Evolutionary conservation across 2,888 invertebrate species (phyloP).

Genomic region (Chironomus tentans): DNA sequence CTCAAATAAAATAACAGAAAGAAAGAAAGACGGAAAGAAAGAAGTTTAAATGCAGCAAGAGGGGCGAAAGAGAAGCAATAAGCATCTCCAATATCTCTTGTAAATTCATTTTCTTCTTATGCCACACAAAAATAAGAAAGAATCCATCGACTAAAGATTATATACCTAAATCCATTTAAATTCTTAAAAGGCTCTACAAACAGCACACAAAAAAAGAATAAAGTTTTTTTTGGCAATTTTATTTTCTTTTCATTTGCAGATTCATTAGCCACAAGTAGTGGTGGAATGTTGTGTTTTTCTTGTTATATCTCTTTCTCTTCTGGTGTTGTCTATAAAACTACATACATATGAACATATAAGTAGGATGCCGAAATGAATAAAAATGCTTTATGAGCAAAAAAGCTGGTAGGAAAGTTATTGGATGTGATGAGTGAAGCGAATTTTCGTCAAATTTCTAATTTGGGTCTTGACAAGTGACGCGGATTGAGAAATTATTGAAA

Average conservation of each 20-base stretch:
- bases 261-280: too few relatives aligned
- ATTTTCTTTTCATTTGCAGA: not conserved
- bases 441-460: too few relatives aligned
- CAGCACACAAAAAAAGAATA: not conserved
- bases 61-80: not conserved
- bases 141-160: slow-evolving; percentile 7
- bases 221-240: not conserved
- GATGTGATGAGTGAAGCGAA: too few relatives aligned
- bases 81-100: not conserved
- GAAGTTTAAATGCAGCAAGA: not conserved
- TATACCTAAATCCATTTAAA: slow-evolving; percentile 19
- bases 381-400: too few relatives aligned
- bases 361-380: too few relatives aligned
- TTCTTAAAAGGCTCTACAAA: slow-evolving; percentile 13
- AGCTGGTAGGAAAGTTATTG: too few relatives aligned
- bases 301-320: too few relatives aligned
- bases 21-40: not conserved
- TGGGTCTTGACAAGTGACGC: too few relatives aligned
- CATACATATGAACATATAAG: too few relatives aligned
- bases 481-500: too few relatives aligned
- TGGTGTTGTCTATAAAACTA: too few relatives aligned
- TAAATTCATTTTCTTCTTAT: not conserved
- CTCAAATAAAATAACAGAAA: not conserved
- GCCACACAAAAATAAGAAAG: not conserved
- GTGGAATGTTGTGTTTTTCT: too few relatives aligned